Conservation (phyloP, 2,113 vertebrate species). For the Rattus norvegicus region GRCr8 NC_086034.1:4582501-4583000, state of each 20-base stretch:
- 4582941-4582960: background rate
- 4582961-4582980: constrained; percentile 57
- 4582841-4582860: background rate
- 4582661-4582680: background rate
- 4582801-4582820: background rate
- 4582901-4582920: background rate
- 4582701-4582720: background rate
- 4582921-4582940: background rate
- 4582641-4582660: background rate
- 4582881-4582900: background rate
- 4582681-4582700: background rate
- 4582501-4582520: background rate
- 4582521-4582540: background rate
- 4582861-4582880: background rate
- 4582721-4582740: background rate
- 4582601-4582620: background rate
- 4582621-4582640: background rate
- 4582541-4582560: background rate
- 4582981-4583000: background rate
- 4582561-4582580: background rate
- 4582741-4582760: background rate
- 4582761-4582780: background rate
- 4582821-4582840: background rate
- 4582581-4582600: background rate
- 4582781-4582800: background rate